phyloP scores from a whole-genome alignment of 1,140 invertebrate species.

The Drosophila nigromelanica region DNA sequence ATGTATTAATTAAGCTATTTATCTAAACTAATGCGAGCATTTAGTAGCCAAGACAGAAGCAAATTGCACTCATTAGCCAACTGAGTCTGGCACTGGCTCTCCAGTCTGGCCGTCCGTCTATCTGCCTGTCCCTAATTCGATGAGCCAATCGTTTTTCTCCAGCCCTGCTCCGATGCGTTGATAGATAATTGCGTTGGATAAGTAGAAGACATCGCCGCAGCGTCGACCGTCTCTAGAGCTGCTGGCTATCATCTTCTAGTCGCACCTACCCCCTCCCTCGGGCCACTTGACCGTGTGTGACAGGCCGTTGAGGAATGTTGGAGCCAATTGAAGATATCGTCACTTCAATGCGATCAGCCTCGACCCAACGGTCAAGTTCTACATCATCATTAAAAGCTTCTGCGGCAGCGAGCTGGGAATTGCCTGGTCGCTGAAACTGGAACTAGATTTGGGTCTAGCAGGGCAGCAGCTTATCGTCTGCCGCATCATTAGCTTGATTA shows the following conservation, averaged over 20 bases:
- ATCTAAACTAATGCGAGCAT: constrained; percentile 83
- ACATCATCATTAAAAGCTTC: constrained; percentile 64
- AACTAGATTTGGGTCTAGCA: neutral
- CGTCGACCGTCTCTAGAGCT: neutral
- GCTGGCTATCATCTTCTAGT: constrained; percentile 1
- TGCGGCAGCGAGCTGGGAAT: neutral
- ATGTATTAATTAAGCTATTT: constrained; percentile 83
- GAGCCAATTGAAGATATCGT: constrained; percentile 65
- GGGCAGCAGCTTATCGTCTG: constrained; percentile 63
- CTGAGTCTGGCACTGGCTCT: constrained; percentile 15
- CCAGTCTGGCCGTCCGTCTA: neutral
- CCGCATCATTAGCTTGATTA: constrained; percentile 81
- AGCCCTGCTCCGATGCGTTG: constrained; percentile 19
- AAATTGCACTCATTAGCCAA: constrained; percentile 80
- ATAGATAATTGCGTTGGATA: constrained; percentile 73
- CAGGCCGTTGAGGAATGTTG: constrained; percentile 52
- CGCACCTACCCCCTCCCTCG: neutral
- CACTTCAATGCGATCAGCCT: constrained; percentile 56
- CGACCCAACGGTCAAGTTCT: constrained; percentile 35
- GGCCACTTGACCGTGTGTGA: constrained; percentile 12
- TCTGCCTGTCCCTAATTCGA: constrained; percentile 47
- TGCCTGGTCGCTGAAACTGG: neutral
- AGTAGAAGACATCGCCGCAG: constrained; percentile 27
- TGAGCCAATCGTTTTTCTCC: constrained; percentile 66
- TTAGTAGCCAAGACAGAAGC: constrained; percentile 81